Base-by-base conservation (phyloP, 2,888 invertebrate species). In the Latrodectus hesperus region DNA sequence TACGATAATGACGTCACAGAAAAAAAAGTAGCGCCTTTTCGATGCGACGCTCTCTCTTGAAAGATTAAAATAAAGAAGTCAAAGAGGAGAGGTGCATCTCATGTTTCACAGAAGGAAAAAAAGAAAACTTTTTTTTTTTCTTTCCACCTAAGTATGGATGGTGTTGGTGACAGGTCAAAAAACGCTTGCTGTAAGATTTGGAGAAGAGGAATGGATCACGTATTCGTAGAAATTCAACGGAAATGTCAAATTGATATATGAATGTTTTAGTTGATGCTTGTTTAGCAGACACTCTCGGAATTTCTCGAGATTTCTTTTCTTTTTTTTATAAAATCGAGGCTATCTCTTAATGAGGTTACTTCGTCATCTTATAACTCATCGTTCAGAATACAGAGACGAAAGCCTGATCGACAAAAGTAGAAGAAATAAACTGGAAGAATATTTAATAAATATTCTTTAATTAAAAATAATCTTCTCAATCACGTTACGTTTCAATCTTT, bases 1-100 rank as follows among this genome's bases (percentile, higher is more conserved):
- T 86, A 67, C 16, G 72, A 72, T 67, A 38, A 76, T 86, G 86
- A 86, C 86, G 86, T 86, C 80, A 86, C 72, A 49, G 12, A 74
- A 68, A 84, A 79, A 68, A 67, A 64, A n/a, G n/a, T n/a, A n/a
- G 64, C 53, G 67, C 55, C 76, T 17, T 38, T 70, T n/a, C 49
- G 74, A 80, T 64, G 67, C 74, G 38, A 71, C 64, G 60, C 74
- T 73, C 53, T 55, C 78, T 79, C 84, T 85, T 68, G 17, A 49
- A 80, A 64, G 64, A 76, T 67, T 70, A 72, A 38, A 72, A 76
- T 70, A 72, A 86, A 71, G 70, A 77, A 67, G 53, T 53, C 52
- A 68, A 70, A 68, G 68, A 76, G 16, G 68, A 76, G 75, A 52
- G 77, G 64, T 16, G 70, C 79, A 80, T 81, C 86, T 86, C 86